A percentile compares a stretch with the other conserved stretches of the same genome.
phyloP scores from a whole-genome alignment of 2,797 vertebrate species.

The Melanotaenia parkinsoni region DNA sequence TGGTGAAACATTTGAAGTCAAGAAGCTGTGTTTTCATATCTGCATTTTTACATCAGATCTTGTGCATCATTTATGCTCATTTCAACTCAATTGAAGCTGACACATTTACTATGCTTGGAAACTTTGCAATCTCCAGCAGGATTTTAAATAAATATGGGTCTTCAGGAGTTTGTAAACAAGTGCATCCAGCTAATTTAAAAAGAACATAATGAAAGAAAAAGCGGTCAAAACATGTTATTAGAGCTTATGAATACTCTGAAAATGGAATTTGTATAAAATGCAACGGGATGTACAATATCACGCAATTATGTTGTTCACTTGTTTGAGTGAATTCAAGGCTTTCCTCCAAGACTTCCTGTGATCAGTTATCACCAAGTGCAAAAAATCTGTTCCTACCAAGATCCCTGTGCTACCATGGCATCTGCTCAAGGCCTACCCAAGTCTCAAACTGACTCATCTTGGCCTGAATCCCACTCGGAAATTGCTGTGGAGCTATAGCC shows the following conservation, averaged over 20 bases:
- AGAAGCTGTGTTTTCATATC: conserved; percentile 9
- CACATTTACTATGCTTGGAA: conserved; percentile 11
- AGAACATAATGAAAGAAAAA: neutral
- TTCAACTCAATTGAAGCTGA: conserved; percentile 21
- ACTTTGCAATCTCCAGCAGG: neutral
- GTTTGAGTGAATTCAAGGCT: neutral
- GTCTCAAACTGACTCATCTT: conserved; percentile 63
- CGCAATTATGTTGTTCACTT: neutral
- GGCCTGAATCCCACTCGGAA: conserved; percentile 56
- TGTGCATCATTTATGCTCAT: conserved; percentile 29
- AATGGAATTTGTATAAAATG: neutral
- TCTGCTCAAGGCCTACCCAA: conserved; percentile 54
- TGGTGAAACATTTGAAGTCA: neutral
- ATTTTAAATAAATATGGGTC: conserved; percentile 14
- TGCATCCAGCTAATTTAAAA: neutral
- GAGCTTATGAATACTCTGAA: neutral
- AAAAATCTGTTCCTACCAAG: conserved; percentile 34
- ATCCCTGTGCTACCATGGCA: conserved; percentile 42
- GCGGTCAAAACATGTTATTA: neutral
- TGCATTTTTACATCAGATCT: conserved; percentile 34
- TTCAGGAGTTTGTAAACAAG: conserved; percentile 9
- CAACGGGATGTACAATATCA: neutral
- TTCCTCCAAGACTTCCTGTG: neutral
- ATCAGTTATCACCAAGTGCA: conserved; percentile 33
- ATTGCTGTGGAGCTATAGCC: conserved; percentile 41